These are phyloP conservation scores for Acanthurus lineatus DNA, from an alignment of 2,797 vertebrate genomes.

Conservation along the genomic window DNA sequence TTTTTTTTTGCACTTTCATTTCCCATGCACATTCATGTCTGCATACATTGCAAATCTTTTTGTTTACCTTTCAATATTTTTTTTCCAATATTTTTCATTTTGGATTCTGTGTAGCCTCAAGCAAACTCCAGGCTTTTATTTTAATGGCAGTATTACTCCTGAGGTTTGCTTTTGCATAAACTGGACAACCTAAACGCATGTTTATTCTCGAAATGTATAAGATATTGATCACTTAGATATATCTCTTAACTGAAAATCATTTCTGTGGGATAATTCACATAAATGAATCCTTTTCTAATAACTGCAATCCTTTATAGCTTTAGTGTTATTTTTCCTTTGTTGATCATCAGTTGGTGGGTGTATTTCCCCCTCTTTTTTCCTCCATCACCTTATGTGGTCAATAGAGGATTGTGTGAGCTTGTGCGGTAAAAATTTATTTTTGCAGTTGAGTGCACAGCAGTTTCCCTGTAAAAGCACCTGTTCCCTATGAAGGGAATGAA, in stretches of 20 bases:
- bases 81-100: constrained; percentile 2
- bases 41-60: background rate
- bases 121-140: constrained; percentile 1
- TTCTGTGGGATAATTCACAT: background rate
- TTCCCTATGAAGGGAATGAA: constrained; percentile 43
- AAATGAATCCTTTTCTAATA: constrained; percentile 13
- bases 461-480: constrained; percentile 56
- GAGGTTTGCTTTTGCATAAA: background rate
- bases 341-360: constrained; percentile 44
- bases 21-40: background rate
- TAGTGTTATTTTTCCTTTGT: constrained; percentile 39
- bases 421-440: constrained; percentile 47
- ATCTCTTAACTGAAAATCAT: constrained; percentile 11
- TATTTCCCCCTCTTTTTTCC: constrained; percentile 26
- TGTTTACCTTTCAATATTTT: background rate
- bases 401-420: constrained; percentile 24
- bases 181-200: background rate
- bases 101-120: background rate
- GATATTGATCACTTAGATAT: background rate
- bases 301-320: background rate
- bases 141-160: background rate
- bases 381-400: constrained; percentile 35
- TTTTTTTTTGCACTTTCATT: background rate
- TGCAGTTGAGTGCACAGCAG: constrained; percentile 45
- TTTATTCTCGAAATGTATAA: background rate